phyloP scores from a whole-genome alignment of 2,113 vertebrate genomes.

The Gavialis gangeticus region DNA sequence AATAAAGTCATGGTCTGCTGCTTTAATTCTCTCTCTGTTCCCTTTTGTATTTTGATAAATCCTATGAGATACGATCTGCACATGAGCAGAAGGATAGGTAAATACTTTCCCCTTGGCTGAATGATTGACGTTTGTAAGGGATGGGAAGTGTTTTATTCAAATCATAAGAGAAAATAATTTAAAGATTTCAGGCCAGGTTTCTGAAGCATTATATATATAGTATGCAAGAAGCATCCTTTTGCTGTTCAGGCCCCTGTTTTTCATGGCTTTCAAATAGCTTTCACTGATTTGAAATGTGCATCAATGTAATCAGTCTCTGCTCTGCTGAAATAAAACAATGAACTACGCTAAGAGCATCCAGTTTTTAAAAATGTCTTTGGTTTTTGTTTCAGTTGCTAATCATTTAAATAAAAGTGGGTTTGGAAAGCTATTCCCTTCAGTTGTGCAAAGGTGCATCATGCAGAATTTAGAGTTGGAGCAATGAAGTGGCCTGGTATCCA shows the following conservation, averaged over 20 bases:
- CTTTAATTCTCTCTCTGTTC: fast-evolving
- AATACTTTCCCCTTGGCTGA: not conserved
- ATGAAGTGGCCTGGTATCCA: fast-evolving
- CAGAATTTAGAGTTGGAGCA: not conserved
- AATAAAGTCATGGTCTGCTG: not conserved
- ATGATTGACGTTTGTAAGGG: not conserved
- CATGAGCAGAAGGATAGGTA: not conserved
- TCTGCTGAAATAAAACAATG: too few species aligned
- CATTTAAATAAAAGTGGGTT: too few species aligned
- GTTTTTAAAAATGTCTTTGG: too few species aligned
- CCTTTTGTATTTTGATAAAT: not conserved
- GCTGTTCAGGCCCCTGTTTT: not conserved
- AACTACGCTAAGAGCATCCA: too few species aligned
- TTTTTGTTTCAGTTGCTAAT: too few species aligned
- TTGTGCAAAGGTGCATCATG: fast-evolving
- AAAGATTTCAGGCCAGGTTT: not conserved
- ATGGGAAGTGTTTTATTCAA: not conserved
- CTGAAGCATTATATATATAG: not conserved
- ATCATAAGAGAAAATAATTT: not conserved
- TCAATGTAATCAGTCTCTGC: too few species aligned
- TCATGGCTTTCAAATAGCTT: fast-evolving
- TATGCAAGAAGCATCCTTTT: fast-evolving
- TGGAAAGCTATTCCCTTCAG: fast-evolving
- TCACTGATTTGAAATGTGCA: too few species aligned
- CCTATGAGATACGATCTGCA: fast-evolving